These are phyloP conservation scores for Linnaemya tessellans DNA, from an alignment of 2,888 invertebrate genomes.

Conservation along the genomic window DNA sequence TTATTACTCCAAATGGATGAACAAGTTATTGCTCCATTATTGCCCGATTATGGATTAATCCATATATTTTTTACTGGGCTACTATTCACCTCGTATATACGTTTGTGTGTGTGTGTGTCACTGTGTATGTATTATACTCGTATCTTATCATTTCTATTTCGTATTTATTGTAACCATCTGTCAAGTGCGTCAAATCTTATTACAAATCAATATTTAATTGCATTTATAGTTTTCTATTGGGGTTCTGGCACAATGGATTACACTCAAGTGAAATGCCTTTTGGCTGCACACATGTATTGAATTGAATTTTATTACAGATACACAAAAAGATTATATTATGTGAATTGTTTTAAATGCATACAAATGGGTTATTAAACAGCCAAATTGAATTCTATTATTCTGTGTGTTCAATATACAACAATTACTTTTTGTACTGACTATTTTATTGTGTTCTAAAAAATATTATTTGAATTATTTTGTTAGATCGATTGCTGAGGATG, in stretches of 20 bases:
- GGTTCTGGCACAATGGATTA: background rate
- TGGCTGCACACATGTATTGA: background rate
- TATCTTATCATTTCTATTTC: slow-evolving; percentile 18
- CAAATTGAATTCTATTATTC: slow-evolving; percentile 34
- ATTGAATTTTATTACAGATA: slow-evolving; percentile 41
- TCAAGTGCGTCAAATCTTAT: slow-evolving; percentile 64
- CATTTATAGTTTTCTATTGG: slow-evolving; percentile 56
- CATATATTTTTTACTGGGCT: no score
- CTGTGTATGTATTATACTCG: no score
- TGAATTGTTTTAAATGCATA: slow-evolving; percentile 40
- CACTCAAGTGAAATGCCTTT: slow-evolving; percentile 5
- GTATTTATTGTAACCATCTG: slow-evolving; percentile 55
- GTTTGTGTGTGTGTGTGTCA: background rate
- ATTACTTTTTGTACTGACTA: background rate
- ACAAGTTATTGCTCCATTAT: no score
- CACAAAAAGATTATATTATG: slow-evolving; percentile 15
- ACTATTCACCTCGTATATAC: no score
- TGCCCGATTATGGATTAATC: no score
- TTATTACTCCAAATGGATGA: no score
- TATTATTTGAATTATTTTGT: no score
- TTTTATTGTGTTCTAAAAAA: background rate
- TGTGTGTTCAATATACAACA: background rate
- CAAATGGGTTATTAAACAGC: slow-evolving; percentile 47
- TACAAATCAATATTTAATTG: slow-evolving; percentile 70
- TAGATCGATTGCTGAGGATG: no score